Evolutionary conservation across 35 echinoderm and acorn worm species (phyloP), one percentile per base, ranked within the genome.

Genomic region (Diadema setosum): DNA sequence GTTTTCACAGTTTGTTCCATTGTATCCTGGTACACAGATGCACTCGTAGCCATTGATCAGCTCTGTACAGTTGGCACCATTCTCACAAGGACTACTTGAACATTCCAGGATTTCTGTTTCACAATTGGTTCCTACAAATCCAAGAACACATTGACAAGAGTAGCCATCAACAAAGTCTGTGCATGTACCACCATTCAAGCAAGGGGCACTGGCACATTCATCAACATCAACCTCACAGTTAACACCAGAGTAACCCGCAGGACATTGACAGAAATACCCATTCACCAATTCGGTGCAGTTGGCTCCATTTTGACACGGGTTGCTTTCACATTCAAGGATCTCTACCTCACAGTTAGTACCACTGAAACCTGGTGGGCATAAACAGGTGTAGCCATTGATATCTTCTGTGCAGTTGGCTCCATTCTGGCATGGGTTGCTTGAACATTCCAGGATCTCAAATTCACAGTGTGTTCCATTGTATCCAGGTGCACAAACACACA

Each of bases 111-210:
- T 42, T 39, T 76, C 85, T 56, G 39, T 80, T 58, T 87, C 85
- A 58, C 85, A 87, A n/a, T 24, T 5, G 33, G 85, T 45, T 46
- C 67, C 85, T 55, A 33, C 27, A 29, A 4, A 87, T 25, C 64
- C 84, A 25, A 41, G 63, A 4, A 11, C 20, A 30, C 84, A 87
- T 4, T 26, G 26, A 87, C 84, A 87, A 5, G 2, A 1, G 23
- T 74, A 87, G 3, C 41, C 37, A 74, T 87, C 75, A 11, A 73
- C 31, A 4, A 45, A 26, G 49, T 87, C 40, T 26, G 32, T 57
- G 76, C 64, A 76, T 9, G 58, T 88, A 5, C 35, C 93, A 34
- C 82, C 82, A 91, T 95, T 95, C 63, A 49, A 78, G 48, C 88
- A 91, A 35, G 89, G 88, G 39, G 76, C 88, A 26, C 81, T 89